Base-by-base conservation (phyloP, 1,140 invertebrate species). In the Theocolax elegans region DNA sequence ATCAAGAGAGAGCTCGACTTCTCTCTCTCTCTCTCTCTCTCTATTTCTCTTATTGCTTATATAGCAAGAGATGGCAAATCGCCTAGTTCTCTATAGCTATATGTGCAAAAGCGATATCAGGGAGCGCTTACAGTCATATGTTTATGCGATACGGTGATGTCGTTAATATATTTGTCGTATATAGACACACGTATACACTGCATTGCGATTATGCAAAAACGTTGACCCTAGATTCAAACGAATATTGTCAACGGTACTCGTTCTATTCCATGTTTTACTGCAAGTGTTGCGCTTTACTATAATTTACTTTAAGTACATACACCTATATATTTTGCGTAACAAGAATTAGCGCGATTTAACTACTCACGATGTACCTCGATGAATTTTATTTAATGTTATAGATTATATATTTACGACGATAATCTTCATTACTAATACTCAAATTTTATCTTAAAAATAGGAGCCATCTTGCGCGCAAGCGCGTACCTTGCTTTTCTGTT, bases 151-250 rank as follows among this genome's bases (percentile, higher is more conserved):
- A 60, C 8, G 27, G 44, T 44, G 59, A 63, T 63, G 49, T 63
- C 59, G 59, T 63, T 64, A 64, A 64, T 64, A 64, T 63, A 63
- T 48, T 51, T 64, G 62, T 51, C 62, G 62, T 35, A 10, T 10
- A 35, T 6, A 35, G 31, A 10, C 31, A 6, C 31, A 6, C 31
- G n/a, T n/a, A n/a, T n/a, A n/a, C 31, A 10, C 10, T 6, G 10
- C 31, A 10, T 35, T 35, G 10, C 46, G 46, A 64, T 64, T 64
- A 64, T 64, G 62, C 62, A 64, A 51, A 64, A 64, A 10, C 48
- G 62, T 6, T 38, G 62, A 64, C 62, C 58, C 46, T 60, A 56
- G 25, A 4, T 19, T n/a, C n/a, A n/a, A n/a, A n/a, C n/a, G n/a
- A n/a, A n/a, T n/a, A n/a, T n/a, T n/a, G n/a, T n/a, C n/a, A n/a